Conservation (phyloP, 2,888 invertebrate species). For the Stramonita haemastoma region DNA sequence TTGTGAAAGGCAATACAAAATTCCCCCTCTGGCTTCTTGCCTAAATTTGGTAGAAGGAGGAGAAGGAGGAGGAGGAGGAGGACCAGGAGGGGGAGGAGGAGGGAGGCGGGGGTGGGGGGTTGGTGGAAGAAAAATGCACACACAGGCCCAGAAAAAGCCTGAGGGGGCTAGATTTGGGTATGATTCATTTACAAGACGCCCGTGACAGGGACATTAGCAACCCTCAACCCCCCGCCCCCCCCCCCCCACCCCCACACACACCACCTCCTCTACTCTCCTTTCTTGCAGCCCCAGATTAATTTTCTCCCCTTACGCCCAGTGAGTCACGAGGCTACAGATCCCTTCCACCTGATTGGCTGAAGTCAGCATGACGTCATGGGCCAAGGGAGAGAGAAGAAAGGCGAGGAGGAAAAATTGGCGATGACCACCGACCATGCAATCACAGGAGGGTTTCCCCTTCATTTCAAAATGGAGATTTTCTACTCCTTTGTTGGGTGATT, state of each 20-base stretch:
- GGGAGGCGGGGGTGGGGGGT: not conserved
- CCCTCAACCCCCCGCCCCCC: too few relatives aligned
- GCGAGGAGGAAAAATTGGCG: not conserved
- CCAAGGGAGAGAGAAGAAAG: not conserved
- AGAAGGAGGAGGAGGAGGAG: not conserved
- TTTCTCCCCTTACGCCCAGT: constrained; percentile 22
- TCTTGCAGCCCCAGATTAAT: constrained; percentile 18
- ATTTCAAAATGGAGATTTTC: too few relatives aligned
- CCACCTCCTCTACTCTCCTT: constrained; percentile 26
- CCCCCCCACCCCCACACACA: too few relatives aligned
- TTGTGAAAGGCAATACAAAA: not conserved
- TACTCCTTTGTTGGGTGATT: too few relatives aligned
- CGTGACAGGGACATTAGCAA: constrained; percentile 28
- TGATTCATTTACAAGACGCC: constrained; percentile 35
- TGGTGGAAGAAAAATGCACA: not conserved
- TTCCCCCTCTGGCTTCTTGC: constrained; percentile 1
- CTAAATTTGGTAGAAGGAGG: not conserved
- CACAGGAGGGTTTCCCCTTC: too few relatives aligned
- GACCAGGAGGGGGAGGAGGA: not conserved
- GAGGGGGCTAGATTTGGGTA: constrained; percentile 21
- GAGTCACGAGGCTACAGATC: constrained; percentile 20
- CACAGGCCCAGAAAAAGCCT: not conserved
- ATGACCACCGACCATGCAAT: not conserved
- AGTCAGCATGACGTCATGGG: not conserved
- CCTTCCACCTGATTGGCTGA: constrained; percentile 6